Evolutionary conservation across 2,888 invertebrate species (phyloP).

Genomic region (Dryocosmus kuriphilus): DNA sequence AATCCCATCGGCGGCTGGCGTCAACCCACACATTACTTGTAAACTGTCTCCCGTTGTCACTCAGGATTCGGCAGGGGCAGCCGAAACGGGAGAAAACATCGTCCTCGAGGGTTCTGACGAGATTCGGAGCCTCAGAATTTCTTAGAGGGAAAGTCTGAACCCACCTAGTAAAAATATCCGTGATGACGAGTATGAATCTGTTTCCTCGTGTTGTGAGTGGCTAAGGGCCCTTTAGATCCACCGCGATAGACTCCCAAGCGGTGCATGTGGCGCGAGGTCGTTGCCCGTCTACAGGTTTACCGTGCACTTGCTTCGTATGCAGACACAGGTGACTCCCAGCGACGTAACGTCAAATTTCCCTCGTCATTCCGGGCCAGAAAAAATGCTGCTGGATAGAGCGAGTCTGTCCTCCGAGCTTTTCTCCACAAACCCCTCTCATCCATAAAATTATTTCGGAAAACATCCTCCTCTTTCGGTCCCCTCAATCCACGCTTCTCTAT

Average conservation of each 20-base stretch:
- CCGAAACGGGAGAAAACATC: constrained; percentile 46
- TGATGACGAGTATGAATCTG: constrained; percentile 54
- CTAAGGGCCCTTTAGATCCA: constrained; percentile 56
- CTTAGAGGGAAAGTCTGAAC: constrained; percentile 54
- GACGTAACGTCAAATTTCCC: too few species aligned
- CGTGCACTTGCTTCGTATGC: constrained; percentile 12
- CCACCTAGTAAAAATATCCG: constrained; percentile 60
- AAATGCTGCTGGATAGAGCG: too few species aligned
- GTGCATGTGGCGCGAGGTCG: constrained; percentile 24
- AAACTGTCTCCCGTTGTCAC: too few species aligned
- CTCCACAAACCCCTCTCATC: too few species aligned
- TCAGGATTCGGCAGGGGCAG: constrained; percentile 44
- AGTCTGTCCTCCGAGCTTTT: too few species aligned
- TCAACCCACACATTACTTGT: too few species aligned
- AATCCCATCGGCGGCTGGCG: too few species aligned
- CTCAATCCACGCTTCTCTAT: too few species aligned
- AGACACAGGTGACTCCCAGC: too few species aligned
- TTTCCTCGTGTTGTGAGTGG: constrained; percentile 43
- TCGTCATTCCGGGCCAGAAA: too few species aligned
- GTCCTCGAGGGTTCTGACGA: constrained; percentile 39
- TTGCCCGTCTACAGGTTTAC: background rate
- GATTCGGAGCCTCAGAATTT: constrained; percentile 23
- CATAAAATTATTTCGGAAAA: too few species aligned
- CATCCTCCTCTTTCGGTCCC: too few species aligned
- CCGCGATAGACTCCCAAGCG: constrained; percentile 43